These are phyloP conservation scores for Pelosia muscerda DNA, from an alignment of 2,888 invertebrate species.

Conservation along the genomic window DNA sequence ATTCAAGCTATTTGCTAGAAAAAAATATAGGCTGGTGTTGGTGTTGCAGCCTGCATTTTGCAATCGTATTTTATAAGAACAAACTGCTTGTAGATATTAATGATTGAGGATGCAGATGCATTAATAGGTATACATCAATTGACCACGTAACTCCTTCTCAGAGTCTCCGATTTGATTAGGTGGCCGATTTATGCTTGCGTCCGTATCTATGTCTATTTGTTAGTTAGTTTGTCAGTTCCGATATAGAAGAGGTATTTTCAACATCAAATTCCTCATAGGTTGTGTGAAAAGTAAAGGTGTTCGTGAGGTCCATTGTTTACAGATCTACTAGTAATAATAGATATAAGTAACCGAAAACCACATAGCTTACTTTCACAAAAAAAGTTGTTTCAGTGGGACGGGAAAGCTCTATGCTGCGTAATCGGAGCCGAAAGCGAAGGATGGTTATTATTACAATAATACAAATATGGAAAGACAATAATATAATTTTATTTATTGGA, in stretches of 20 bases:
- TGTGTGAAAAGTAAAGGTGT: too few species aligned
- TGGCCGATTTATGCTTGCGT: too few species aligned
- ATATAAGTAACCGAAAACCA: neutral
- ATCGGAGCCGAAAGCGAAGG: neutral
- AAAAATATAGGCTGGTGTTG: slow-evolving; percentile 12
- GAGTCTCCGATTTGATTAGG: too few species aligned
- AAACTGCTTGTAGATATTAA: slow-evolving; percentile 13
- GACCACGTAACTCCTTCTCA: too few species aligned
- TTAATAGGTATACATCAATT: too few species aligned
- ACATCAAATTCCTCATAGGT: too few species aligned
- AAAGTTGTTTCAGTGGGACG: neutral
- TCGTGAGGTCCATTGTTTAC: too few species aligned
- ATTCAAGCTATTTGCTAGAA: slow-evolving; percentile 22
- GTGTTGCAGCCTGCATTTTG: neutral
- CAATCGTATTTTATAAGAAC: neutral
- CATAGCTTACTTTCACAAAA: neutral
- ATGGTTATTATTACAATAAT: neutral
- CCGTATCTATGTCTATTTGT: too few species aligned
- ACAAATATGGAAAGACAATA: neutral
- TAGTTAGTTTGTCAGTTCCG: too few species aligned
- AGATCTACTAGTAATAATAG: too few species aligned
- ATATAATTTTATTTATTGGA: slow-evolving; percentile 2
- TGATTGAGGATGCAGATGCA: slow-evolving; percentile 14
- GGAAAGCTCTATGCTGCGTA: neutral
- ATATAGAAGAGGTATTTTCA: too few species aligned